Conservation (phyloP, 2,113 vertebrate genomes). For the Pterophyllum scalare region DNA sequence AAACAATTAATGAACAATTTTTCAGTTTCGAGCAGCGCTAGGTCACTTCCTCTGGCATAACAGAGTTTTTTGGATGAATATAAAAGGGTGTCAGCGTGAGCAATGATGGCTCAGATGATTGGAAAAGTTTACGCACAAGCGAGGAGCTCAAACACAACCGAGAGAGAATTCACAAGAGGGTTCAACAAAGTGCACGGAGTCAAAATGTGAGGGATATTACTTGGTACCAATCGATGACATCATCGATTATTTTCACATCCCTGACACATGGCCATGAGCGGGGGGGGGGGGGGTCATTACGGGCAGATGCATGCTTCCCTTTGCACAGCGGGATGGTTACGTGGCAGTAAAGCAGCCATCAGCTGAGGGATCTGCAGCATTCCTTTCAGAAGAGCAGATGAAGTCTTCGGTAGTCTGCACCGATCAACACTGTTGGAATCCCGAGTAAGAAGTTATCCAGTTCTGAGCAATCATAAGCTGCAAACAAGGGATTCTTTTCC, state of each 20-base stretch:
- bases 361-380: neutral
- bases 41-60: neutral
- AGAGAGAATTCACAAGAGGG: neutral
- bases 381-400: neutral
- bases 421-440: too few relatives aligned
- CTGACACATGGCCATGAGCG: neutral
- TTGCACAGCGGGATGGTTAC: neutral
- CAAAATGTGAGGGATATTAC: neutral
- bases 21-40: neutral
- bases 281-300: accelerated
- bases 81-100: neutral
- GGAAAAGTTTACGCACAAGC: neutral
- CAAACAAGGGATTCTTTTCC: neutral
- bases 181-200: neutral
- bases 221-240: neutral
- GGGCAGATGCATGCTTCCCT: neutral
- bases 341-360: neutral
- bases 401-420: neutral
- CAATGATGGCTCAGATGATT: neutral
- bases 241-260: neutral
- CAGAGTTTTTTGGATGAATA: neutral
- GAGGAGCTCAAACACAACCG: neutral
- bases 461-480: neutral
- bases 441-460: neutral
- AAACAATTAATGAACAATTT: neutral